Evolutionary conservation across 2,888 invertebrate species (phyloP).

Genomic region (Aromia moschata): DNA sequence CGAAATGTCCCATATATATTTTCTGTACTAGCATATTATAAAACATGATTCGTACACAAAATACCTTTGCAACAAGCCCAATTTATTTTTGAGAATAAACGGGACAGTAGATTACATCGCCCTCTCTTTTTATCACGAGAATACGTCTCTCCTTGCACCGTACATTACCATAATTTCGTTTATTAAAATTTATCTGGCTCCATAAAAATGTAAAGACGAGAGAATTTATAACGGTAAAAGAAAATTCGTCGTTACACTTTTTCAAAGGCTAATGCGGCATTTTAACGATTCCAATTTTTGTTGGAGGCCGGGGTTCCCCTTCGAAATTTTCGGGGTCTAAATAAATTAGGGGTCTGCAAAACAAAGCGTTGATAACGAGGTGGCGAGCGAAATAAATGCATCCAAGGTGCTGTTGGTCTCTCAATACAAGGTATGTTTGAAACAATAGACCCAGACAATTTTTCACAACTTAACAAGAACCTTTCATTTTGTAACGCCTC

Average conservation of each 20-base stretch:
- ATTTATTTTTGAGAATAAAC: too few species aligned
- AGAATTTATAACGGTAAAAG: slow-evolving; percentile 5
- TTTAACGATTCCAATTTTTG: too few species aligned
- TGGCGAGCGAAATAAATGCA: slow-evolving; percentile 1
- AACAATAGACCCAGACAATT: background rate
- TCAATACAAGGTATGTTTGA: background rate
- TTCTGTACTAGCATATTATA: too few species aligned
- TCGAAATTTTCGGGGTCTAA: background rate
- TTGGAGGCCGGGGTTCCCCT: background rate
- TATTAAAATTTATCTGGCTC: slow-evolving; percentile 2
- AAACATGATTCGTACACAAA: too few species aligned
- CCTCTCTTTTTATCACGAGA: too few species aligned
- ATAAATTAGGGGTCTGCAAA: background rate
- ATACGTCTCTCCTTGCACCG: too few species aligned
- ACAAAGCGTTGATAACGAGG: slow-evolving; percentile 1
- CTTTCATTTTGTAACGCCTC: too few species aligned
- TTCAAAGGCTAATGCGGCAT: background rate
- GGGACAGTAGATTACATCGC: too few species aligned
- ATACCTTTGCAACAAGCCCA: too few species aligned
- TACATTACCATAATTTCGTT: slow-evolving; percentile 5
- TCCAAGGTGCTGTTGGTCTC: background rate
- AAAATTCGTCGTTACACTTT: background rate
- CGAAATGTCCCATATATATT: too few species aligned
- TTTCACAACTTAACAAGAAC: too few species aligned
- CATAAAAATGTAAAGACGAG: background rate